Base-by-base conservation (phyloP, 2,797 vertebrate species). In the Poecile montanus region DNA sequence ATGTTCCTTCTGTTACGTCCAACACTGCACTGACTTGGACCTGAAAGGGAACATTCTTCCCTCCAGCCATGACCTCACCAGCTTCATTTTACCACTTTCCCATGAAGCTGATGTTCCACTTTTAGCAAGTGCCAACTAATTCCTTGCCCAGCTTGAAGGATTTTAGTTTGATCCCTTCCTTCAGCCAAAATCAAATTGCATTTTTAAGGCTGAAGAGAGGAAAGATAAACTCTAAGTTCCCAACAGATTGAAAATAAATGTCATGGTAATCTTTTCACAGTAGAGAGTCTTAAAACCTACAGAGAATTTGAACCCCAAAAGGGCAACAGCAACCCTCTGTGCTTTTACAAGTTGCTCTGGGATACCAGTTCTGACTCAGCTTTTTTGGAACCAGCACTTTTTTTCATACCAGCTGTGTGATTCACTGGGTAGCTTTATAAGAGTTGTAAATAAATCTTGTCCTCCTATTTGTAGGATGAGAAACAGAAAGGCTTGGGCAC, bases 341-440 rank as follows among this genome's bases (percentile, higher is more conserved):
- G 50, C 32, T 77, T 79, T 71, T 85, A 30, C 47, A 74, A 29
- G 7, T 50, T 72, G 5, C 19, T 82, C 10, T 82, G 45, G 29
- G 38, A 40, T 68, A 58, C n/a, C 44, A 75, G 3, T 27, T 90
- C 56, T 86, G 47, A 88, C 32, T 88, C 19, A 51, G 66, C 80
- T 84, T 81, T 71, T 95, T 61, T 88, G 53, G n/a, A 92, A 57
- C 42, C 34, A n/a, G 15, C 36, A 48, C 62, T 89, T 92, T 84
- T 82, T 89, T 88, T 91, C 82, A 45, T 92, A 48, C 50, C 21
- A 66, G 26, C 47, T 75, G 2, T 63, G 38, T 94, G 58, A 93
- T 72, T 89, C 66, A 58, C 38, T 68, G 45, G 14, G 20, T 72
- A n/a, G 27, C 42, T 89, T 78, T 38, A 48, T 44, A 54, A 87